These are phyloP conservation scores for Rhogogaster chlorosoma DNA, from an alignment of 2,888 invertebrate genomes.

Conservation along the genomic window DNA sequence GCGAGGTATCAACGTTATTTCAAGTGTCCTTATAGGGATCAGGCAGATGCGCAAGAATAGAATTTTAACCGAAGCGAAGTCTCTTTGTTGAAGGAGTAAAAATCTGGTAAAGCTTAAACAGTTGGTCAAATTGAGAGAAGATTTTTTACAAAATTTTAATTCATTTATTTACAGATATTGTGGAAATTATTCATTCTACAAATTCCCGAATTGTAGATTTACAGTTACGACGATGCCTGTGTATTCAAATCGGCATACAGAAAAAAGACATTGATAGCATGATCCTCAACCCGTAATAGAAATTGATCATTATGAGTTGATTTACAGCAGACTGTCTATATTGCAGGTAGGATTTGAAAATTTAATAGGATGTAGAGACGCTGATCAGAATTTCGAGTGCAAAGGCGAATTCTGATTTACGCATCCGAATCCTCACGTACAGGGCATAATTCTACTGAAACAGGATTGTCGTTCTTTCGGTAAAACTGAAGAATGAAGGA, in stretches of 20 bases:
- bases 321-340: too few relatives aligned
- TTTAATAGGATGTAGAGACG: too few relatives aligned
- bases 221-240: not conserved
- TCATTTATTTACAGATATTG: not conserved
- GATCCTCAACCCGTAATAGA: too few relatives aligned
- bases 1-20: conserved; percentile 41
- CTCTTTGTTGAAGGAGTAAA: not conserved
- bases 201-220: not conserved
- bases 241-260: not conserved
- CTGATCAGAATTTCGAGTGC: too few relatives aligned
- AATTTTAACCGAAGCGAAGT: conserved; percentile 25
- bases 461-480: too few relatives aligned
- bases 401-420: too few relatives aligned
- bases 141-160: not conserved
- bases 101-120: not conserved
- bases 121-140: not conserved
- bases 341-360: too few relatives aligned
- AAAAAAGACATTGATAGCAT: not conserved
- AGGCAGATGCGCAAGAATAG: conserved; percentile 34
- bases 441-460: not conserved
- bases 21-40: conserved; percentile 40
- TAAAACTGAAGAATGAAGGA: too few relatives aligned
- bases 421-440: too few relatives aligned
- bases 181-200: not conserved
- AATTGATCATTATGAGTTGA: too few relatives aligned